These are phyloP conservation scores for Pteruthius melanotis DNA, from an alignment of 2,113 vertebrate genomes.

Conservation along the genomic window DNA sequence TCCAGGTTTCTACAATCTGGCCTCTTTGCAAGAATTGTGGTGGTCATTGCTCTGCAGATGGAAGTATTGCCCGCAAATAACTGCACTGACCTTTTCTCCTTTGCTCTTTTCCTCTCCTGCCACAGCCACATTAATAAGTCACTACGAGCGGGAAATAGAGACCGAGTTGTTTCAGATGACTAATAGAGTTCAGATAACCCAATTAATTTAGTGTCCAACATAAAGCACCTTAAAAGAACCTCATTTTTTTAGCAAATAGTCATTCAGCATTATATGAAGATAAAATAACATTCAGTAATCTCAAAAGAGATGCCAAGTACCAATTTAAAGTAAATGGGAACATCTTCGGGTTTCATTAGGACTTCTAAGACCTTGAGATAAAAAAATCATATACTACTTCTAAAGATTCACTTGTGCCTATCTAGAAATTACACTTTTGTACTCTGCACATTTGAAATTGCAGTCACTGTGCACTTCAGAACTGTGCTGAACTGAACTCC, in stretches of 20 bases:
- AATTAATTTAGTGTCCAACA: conserved; percentile 2
- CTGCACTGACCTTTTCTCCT: background rate
- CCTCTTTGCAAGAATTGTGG: background rate
- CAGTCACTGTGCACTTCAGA: background rate
- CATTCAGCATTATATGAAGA: background rate
- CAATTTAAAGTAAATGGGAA: background rate
- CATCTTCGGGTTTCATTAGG: background rate
- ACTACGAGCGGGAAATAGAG: background rate
- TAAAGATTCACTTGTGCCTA: background rate
- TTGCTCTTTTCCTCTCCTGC: background rate
- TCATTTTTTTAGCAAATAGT: background rate
- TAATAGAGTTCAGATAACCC: conserved; percentile 36
- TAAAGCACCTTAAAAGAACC: background rate
- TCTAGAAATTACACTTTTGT: background rate
- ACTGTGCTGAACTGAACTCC: background rate
- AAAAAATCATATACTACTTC: background rate
- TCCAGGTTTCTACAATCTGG: background rate
- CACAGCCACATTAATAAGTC: background rate
- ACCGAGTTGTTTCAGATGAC: background rate
- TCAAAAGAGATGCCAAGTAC: background rate
- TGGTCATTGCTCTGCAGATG: background rate
- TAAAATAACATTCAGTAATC: background rate
- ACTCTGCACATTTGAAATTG: background rate
- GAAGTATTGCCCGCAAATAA: background rate
- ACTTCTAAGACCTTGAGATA: background rate